phyloP scores from a whole-genome alignment of 2,888 invertebrate species.

The Gisinianus flammeolus region DNA sequence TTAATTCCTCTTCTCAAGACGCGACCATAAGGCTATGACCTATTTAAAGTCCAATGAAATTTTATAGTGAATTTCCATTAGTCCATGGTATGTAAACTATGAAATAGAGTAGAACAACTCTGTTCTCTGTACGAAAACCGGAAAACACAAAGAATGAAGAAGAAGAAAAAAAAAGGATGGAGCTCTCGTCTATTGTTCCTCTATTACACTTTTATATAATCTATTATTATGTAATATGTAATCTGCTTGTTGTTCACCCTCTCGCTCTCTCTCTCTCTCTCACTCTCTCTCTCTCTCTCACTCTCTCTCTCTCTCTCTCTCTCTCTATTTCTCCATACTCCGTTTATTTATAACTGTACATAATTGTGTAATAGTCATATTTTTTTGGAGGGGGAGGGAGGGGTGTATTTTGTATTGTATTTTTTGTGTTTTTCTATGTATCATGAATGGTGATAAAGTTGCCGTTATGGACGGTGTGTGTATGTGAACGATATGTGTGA shows the following conservation, averaged over 20 bases:
- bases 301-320: neutral
- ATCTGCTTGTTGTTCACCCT: neutral
- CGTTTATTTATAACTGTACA: neutral
- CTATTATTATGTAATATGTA: neutral
- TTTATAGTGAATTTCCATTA: neutral
- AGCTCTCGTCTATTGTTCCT: too few species aligned
- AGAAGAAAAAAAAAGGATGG: too few species aligned
- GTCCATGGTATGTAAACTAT: neutral
- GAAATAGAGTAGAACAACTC: neutral
- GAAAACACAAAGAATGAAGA: neutral
- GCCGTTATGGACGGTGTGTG: neutral
- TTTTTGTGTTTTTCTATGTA: neutral
- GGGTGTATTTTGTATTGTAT: too few species aligned
- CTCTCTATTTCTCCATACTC: neutral
- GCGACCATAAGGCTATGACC: neutral
- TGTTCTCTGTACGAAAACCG: neutral
- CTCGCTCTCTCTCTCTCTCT: neutral
- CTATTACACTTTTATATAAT: too few species aligned
- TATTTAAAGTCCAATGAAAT: neutral
- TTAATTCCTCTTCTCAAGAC: neutral
- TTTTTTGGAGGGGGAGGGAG: too few species aligned
- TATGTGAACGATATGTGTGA: neutral
- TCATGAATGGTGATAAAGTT: neutral
- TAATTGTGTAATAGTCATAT: neutral
- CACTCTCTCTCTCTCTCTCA: neutral